Conservation (phyloP, 2,888 invertebrate species). For the Tiliacea citrago region DNA sequence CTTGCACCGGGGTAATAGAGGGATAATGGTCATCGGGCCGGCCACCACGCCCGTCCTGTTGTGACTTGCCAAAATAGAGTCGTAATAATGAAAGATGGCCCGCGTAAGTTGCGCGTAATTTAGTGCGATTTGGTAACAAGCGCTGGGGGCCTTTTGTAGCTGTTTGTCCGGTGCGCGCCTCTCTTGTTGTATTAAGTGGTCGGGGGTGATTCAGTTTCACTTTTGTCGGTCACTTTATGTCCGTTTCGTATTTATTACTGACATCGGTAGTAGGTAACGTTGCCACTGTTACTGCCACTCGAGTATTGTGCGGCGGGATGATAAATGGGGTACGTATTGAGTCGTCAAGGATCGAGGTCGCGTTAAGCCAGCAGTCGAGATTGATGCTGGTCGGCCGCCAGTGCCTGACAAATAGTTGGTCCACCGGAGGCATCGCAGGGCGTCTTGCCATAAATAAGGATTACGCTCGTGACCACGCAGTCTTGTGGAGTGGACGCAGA, state of each 20-base stretch:
- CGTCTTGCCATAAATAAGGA: constrained; percentile 91
- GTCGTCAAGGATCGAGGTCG: constrained; percentile 75
- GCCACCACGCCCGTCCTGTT: constrained; percentile 86
- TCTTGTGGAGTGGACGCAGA: constrained; percentile 84
- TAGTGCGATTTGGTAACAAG: constrained; percentile 84
- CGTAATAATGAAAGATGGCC: constrained; percentile 89
- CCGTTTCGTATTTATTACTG: constrained; percentile 80
- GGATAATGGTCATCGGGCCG: constrained; percentile 84
- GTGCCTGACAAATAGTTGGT: constrained; percentile 88
- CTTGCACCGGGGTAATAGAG: constrained; percentile 79
- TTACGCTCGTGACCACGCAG: constrained; percentile 87
- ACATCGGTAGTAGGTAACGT: constrained; percentile 77
- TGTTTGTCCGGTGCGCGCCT: constrained; percentile 82
- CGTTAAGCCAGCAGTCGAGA: constrained; percentile 82
- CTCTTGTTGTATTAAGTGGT: constrained; percentile 76
- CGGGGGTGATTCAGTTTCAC: constrained; percentile 85
- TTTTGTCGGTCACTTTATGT: constrained; percentile 86
- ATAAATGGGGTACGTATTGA: constrained; percentile 71
- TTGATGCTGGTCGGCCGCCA: constrained; percentile 83
- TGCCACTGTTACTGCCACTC: constrained; percentile 74
- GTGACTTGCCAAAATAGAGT: constrained; percentile 90
- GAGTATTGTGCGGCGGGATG: constrained; percentile 73
- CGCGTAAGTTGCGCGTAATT: constrained; percentile 87
- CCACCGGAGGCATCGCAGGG: constrained; percentile 85
- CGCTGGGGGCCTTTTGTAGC: constrained; percentile 76